Percentiles rank a stretch among this genome's conserved stretches.
phyloP scores from a whole-genome alignment of 2,113 vertebrate genomes.

The Oriolus oriolus region DNA sequence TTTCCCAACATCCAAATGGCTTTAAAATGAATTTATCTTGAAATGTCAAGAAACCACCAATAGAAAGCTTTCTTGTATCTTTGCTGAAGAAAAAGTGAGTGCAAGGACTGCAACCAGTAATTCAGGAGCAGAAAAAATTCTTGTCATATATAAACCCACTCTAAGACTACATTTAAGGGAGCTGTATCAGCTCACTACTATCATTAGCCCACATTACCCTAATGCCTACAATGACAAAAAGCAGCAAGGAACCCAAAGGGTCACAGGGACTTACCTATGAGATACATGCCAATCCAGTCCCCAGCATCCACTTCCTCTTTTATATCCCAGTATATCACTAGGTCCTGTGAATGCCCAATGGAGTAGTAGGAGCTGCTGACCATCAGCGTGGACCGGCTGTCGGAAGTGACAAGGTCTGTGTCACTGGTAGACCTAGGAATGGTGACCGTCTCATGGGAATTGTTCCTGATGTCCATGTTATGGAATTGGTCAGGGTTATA shows the following conservation, averaged over 20 bases:
- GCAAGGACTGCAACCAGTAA: neutral
- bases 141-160: neutral
- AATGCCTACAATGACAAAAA: neutral
- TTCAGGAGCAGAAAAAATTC: neutral
- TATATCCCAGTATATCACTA: conserved; percentile 96
- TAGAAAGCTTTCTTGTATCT: neutral
- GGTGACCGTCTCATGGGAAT: conserved; percentile 69
- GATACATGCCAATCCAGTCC: conserved; percentile 99
- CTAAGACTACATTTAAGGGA: neutral
- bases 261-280: conserved; percentile 79
- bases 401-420: conserved; percentile 89
- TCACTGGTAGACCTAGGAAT: conserved; percentile 92
- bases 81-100: neutral
- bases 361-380: conserved; percentile 90
- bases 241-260: neutral
- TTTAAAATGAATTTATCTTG: neutral
- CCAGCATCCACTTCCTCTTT: conserved; percentile 97
- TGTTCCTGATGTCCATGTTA: conserved; percentile 78
- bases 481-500: conserved; percentile 85
- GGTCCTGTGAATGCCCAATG: conserved; percentile 86
- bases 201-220: neutral
- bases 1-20: neutral
- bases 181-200: neutral
- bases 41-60: neutral
- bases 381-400: conserved; percentile 90